These are phyloP conservation scores for Mactra quadrangularis DNA, from an alignment of 1,140 invertebrate species.

Conservation along the genomic window DNA sequence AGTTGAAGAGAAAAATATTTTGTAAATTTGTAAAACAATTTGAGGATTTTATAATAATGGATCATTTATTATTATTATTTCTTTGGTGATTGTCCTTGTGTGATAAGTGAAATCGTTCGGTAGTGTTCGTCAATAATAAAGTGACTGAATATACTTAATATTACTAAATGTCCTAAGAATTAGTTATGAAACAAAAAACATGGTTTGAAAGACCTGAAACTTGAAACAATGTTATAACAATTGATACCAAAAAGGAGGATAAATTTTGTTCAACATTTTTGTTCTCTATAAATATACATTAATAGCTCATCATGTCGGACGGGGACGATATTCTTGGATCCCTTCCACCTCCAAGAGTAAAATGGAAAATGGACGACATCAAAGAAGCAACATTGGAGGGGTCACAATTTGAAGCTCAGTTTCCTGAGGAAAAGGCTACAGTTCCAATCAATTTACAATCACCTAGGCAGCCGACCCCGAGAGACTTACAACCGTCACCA, in stretches of 20 bases:
- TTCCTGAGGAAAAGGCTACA: constrained; percentile 22
- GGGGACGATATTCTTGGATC: constrained; percentile 45
- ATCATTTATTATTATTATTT: no score
- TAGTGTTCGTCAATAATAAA: no score
- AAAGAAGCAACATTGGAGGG: constrained; percentile 51
- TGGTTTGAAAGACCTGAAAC: no score
- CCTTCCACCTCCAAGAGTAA: constrained; percentile 39
- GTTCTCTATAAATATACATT: background rate
- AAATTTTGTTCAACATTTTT: no score
- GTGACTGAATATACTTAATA: no score
- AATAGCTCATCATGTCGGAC: constrained; percentile 36
- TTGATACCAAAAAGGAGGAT: background rate
- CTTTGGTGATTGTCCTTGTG: no score
- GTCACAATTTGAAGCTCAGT: constrained; percentile 54
- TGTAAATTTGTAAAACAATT: no score
- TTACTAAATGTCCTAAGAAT: no score
- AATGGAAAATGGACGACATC: constrained; percentile 57
- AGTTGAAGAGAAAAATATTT: no score
- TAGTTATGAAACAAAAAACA: no score
- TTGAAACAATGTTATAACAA: background rate
- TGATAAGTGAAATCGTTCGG: no score
- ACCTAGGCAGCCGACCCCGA: background rate
- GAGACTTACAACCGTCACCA: background rate
- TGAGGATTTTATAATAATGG: no score
- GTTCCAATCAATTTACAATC: background rate